A percentile compares a stretch with the other conserved stretches of the same genome.
These are phyloP conservation scores for Mellilla xanthometata DNA, from an alignment of 2,888 invertebrate species.

Conservation along the genomic window DNA sequence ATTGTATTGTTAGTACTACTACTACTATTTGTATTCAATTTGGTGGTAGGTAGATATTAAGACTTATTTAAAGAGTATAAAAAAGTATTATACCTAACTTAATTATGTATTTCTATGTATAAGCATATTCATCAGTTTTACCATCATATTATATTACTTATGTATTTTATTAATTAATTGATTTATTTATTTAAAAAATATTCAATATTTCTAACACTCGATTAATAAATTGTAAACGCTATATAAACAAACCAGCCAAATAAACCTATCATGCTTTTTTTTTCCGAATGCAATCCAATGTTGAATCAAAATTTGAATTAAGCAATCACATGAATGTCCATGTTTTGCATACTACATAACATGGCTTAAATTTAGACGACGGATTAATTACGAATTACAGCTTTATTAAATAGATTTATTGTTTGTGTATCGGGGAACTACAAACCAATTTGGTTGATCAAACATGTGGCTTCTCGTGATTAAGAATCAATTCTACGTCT, in stretches of 20 bases:
- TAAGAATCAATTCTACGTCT: not conserved
- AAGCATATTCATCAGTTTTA: too few relatives aligned
- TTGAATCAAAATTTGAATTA: slow-evolving; percentile 2
- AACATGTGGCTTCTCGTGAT: slow-evolving; percentile 12
- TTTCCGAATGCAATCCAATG: slow-evolving; percentile 1
- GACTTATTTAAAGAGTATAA: too few relatives aligned
- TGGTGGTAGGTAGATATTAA: too few relatives aligned
- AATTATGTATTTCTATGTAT: too few relatives aligned
- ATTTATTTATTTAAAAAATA: too few relatives aligned
- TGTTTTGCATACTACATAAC: slow-evolving; percentile 15
- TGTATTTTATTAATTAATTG: too few relatives aligned
- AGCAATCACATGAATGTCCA: slow-evolving; percentile 3
- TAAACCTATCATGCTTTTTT: not conserved
- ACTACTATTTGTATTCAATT: too few relatives aligned
- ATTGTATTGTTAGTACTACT: too few relatives aligned
- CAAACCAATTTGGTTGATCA: slow-evolving; percentile 9
- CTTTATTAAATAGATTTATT: slow-evolving; percentile 13
- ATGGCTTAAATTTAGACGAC: slow-evolving; percentile 11
- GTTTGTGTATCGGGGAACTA: slow-evolving; percentile 9
- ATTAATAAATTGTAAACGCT: too few relatives aligned
- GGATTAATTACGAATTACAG: slow-evolving; percentile 16
- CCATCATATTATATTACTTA: too few relatives aligned
- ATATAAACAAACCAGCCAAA: not conserved
- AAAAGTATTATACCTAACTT: too few relatives aligned
- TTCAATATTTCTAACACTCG: too few relatives aligned